phyloP scores from a whole-genome alignment of 2,113 vertebrate species.

The Smithornis capensis region DNA sequence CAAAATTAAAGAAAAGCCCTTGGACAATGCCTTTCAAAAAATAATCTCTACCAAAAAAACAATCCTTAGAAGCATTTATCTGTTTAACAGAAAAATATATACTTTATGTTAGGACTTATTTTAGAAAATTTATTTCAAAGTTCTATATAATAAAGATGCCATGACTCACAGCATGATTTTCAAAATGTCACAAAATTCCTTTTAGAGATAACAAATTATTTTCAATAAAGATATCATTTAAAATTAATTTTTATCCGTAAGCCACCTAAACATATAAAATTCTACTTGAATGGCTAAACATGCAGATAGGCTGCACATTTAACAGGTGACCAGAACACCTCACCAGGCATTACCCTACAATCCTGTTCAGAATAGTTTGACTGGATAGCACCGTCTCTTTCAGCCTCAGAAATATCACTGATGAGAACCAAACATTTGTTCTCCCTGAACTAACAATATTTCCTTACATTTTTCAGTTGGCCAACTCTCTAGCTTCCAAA shows the following conservation, averaged over 20 bases:
- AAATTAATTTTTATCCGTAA: background rate
- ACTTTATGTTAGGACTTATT: background rate
- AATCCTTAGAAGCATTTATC: background rate
- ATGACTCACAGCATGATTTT: background rate
- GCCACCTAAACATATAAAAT: background rate
- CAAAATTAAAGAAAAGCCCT: background rate
- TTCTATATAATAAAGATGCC: background rate
- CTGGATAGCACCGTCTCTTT: slow-evolving; percentile 25
- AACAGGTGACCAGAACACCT: background rate
- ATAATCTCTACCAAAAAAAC: background rate
- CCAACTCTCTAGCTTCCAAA: slow-evolving; percentile 11
- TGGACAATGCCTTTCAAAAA: background rate
- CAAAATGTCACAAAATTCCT: background rate
- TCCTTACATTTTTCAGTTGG: slow-evolving; percentile 2
- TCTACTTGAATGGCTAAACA: background rate
- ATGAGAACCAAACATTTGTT: slow-evolving; percentile 55
- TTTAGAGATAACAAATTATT: background rate
- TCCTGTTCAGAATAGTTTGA: background rate
- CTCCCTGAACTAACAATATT: background rate
- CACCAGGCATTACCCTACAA: slow-evolving; percentile 17
- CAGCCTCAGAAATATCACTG: slow-evolving; percentile 14
- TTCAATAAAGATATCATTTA: background rate
- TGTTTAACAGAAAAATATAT: background rate
- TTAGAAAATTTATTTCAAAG: slow-evolving; percentile 8
- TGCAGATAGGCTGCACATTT: background rate